These are phyloP conservation scores for Phataginus tricuspis DNA, from an alignment of 2,797 vertebrate genomes.

Conservation along the genomic window DNA sequence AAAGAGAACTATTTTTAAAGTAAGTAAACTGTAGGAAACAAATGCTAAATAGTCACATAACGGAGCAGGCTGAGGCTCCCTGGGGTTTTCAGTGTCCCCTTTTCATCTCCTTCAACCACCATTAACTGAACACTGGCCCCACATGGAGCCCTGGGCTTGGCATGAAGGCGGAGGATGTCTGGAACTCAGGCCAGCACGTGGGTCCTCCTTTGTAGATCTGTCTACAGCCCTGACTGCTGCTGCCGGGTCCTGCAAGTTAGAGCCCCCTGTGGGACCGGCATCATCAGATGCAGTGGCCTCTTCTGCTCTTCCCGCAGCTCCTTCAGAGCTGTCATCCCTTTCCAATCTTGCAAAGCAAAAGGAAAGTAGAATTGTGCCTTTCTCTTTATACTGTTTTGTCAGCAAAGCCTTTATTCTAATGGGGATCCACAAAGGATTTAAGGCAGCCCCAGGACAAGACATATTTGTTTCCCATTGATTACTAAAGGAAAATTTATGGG, in stretches of 20 bases:
- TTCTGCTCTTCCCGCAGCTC: not conserved
- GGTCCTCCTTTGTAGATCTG: not conserved
- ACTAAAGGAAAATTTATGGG: not conserved
- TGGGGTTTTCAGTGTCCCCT: not conserved
- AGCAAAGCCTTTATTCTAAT: not conserved
- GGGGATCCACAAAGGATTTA: not conserved
- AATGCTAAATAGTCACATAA: not conserved
- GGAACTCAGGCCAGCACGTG: fast-evolving
- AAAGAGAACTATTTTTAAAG: constrained; percentile 25
- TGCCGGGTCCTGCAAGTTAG: not conserved
- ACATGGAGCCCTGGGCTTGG: not conserved
- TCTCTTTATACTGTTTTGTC: not conserved
- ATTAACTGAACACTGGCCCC: not conserved
- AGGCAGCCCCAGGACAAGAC: not conserved
- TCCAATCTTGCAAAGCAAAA: constrained; percentile 47
- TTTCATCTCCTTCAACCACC: constrained; percentile 48
- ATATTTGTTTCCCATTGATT: not conserved
- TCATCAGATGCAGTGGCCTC: not conserved
- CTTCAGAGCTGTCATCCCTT: not conserved
- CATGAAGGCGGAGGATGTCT: not conserved
- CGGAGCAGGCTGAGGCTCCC: not conserved
- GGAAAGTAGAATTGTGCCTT: not conserved
- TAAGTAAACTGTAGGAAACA: not conserved
- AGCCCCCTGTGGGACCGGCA: not conserved
- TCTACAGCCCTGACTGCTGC: not conserved